Percentiles rank a stretch among this genome's conserved stretches.
Conservation (phyloP, 2,797 vertebrate species). For the Acrocephalus scirpaceus region DNA sequence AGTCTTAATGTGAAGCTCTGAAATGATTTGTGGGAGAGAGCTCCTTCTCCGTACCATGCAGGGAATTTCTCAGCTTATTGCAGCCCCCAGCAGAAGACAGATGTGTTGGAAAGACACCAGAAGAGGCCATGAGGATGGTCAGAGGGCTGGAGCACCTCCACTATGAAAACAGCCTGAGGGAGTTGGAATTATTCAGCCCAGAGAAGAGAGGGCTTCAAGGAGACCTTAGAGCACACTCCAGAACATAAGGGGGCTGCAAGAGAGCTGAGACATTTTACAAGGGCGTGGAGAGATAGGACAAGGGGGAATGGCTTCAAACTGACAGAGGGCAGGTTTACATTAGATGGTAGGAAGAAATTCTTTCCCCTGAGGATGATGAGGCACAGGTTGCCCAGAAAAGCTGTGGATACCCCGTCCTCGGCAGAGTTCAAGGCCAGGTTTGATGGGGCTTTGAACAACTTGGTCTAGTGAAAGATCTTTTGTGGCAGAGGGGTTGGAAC, state of each 20-base stretch:
- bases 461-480: not conserved
- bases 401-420: not conserved
- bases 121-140: not conserved
- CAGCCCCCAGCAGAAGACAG: not conserved
- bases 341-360: not conserved
- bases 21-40: not conserved
- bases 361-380: not conserved
- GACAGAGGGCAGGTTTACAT: not conserved
- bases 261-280: not conserved
- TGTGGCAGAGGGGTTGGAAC: not conserved
- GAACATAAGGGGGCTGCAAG: not conserved
- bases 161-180: not conserved
- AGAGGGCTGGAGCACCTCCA: not conserved
- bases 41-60: not conserved
- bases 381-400: not conserved
- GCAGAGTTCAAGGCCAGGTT: not conserved
- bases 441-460: not conserved
- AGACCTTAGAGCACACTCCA: not conserved
- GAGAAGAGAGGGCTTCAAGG: not conserved
- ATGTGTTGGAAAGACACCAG: not conserved
- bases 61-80: fast-evolving
- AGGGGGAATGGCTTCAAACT: not conserved
- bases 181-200: not conserved
- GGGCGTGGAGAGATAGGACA: not conserved
- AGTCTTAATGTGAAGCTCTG: not conserved